Evolutionary conservation across 1,140 invertebrate species (phyloP).

Genomic region (Schmidtea mediterranea): DNA sequence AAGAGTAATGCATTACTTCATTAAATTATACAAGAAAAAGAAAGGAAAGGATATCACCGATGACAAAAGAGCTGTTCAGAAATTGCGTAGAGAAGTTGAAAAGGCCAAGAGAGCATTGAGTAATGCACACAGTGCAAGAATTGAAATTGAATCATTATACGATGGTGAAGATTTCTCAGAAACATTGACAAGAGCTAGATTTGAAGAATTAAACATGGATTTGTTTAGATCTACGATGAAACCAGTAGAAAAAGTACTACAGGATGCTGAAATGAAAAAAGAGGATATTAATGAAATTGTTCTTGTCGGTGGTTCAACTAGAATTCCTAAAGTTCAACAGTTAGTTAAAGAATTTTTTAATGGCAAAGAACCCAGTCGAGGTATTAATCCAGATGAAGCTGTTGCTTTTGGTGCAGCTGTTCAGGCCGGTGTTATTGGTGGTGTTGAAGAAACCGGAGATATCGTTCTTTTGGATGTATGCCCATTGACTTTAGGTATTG

Average conservation of each 20-base stretch:
- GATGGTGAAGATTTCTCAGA: slow-evolving; percentile 99
- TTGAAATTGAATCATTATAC: slow-evolving; percentile 96
- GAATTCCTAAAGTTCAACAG: slow-evolving; percentile 95
- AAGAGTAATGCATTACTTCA: slow-evolving; percentile 89
- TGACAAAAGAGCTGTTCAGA: slow-evolving; percentile 73
- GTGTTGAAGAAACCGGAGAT: slow-evolving; percentile 53
- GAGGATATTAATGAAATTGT: slow-evolving; percentile 96
- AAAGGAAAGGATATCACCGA: slow-evolving; percentile 86
- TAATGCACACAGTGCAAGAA: slow-evolving; percentile 71
- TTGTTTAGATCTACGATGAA: slow-evolving; percentile 90
- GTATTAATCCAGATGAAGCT: slow-evolving; percentile 69
- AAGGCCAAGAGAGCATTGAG: slow-evolving; percentile 86
- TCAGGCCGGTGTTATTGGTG: slow-evolving; percentile 54
- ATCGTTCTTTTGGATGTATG: slow-evolving; percentile 89
- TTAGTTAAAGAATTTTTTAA: slow-evolving; percentile 94
- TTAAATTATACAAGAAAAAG: slow-evolving; percentile 95
- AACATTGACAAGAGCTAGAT: slow-evolving; percentile 86
- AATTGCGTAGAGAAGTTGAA: slow-evolving; percentile 78
- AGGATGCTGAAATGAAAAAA: slow-evolving; percentile 94
- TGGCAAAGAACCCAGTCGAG: slow-evolving; percentile 78
- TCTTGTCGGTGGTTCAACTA: slow-evolving; percentile 84
- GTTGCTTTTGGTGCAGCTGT: slow-evolving; percentile 79
- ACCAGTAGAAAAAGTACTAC: slow-evolving; percentile 49
- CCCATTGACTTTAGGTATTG: slow-evolving; percentile 88
- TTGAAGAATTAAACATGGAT: slow-evolving; percentile 97